phyloP scores from a whole-genome alignment of 2,113 vertebrate species.

The Mobula hypostoma region DNA sequence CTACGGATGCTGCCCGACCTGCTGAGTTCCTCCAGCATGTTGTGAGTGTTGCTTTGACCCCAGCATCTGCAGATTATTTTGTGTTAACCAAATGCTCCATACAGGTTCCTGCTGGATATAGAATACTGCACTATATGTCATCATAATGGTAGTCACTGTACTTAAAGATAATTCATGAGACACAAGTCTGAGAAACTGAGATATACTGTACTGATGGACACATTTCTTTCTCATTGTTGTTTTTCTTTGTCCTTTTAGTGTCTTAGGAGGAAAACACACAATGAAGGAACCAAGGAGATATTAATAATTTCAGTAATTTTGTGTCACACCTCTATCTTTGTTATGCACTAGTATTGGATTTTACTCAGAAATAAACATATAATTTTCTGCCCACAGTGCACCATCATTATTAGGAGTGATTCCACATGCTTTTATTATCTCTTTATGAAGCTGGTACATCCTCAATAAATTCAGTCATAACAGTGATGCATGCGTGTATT shows the following conservation, averaged over 20 bases:
- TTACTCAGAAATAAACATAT: not conserved
- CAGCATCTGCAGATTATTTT: too few relatives aligned
- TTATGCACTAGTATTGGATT: not conserved
- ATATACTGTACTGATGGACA: not conserved
- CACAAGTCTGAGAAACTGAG: not conserved
- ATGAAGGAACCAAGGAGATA: not conserved
- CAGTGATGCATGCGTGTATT: not conserved
- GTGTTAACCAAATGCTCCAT: not conserved
- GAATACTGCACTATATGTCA: not conserved
- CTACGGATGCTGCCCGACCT: too few relatives aligned
- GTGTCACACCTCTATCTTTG: not conserved
- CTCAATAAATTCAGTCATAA: constrained; percentile 5
- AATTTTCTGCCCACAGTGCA: not conserved
- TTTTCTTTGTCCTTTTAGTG: not conserved
- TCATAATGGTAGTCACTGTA: not conserved
- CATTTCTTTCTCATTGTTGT: not conserved
- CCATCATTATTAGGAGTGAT: not conserved
- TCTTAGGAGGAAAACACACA: not conserved
- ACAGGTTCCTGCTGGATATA: not conserved
- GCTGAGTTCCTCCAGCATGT: too few relatives aligned
- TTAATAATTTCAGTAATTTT: not conserved
- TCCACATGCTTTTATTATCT: not conserved
- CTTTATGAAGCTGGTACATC: not conserved
- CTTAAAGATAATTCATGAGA: not conserved
- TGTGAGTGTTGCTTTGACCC: too few relatives aligned